phyloP scores from a whole-genome alignment of 2,888 invertebrate genomes.

The Xanthia icteritia region DNA sequence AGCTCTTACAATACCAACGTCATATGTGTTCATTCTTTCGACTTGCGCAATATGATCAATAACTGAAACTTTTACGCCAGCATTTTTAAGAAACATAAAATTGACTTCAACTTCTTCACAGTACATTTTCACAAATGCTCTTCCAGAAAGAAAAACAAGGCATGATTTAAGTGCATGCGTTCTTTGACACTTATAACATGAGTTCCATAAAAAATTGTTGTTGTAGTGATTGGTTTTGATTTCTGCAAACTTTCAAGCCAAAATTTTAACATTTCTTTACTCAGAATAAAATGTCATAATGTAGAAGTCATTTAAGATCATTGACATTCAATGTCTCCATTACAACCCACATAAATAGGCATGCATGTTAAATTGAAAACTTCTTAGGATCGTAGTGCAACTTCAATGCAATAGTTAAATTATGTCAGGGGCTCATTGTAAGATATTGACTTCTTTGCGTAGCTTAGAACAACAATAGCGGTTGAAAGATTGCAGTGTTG shows the following conservation, averaged over 20 bases:
- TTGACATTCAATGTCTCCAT: not conserved
- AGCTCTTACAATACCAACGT: conserved; percentile 22
- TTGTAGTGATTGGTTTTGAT: too few species aligned
- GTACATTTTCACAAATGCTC: not conserved
- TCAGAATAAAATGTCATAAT: not conserved
- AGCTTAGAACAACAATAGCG: conserved; percentile 32
- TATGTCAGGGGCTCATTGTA: conserved; percentile 47
- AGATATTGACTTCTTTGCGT: conserved; percentile 35
- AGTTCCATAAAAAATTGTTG: not conserved
- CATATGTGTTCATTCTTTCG: conserved; percentile 18
- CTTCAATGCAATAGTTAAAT: conserved; percentile 21
- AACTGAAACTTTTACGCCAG: not conserved
- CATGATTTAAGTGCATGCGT: not conserved
- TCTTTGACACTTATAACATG: not conserved
- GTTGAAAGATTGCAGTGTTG: conserved; percentile 39
- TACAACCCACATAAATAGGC: not conserved
- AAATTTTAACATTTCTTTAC: too few species aligned
- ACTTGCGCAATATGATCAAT: conserved; percentile 5
- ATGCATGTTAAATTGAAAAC: conserved; percentile 17
- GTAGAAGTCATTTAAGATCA: conserved; percentile 3
- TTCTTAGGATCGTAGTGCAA: conserved; percentile 7
- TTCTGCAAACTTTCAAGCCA: too few species aligned
- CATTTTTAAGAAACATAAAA: not conserved
- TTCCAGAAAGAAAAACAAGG: not conserved
- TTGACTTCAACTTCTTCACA: not conserved